phyloP scores from a whole-genome alignment of 2,797 vertebrate genomes.

The Pseudochromis fuscus region DNA sequence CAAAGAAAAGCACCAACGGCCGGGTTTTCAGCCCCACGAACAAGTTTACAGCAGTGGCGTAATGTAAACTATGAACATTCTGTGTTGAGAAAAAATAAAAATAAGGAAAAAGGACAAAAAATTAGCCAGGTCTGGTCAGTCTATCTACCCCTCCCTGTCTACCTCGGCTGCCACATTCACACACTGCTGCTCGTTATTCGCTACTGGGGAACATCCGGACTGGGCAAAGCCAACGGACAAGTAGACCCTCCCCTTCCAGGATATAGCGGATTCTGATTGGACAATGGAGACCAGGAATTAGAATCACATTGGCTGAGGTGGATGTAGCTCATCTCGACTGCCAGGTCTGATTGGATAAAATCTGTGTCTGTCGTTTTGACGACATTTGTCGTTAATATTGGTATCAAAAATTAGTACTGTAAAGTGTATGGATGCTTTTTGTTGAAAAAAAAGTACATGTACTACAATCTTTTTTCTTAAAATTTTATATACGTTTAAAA shows the following conservation, averaged over 20 bases:
- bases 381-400: background rate
- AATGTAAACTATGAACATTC: conserved; percentile 10
- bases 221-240: conserved; percentile 69
- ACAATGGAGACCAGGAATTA: fast-evolving
- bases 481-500: too few species aligned
- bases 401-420: background rate
- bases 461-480: too few species aligned
- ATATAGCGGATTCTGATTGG: conserved; percentile 68
- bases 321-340: conserved; percentile 22
- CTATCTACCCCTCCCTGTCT: conserved; percentile 82
- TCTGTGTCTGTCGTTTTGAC: conserved; percentile 55
- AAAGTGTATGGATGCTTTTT: too few species aligned
- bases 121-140: conserved; percentile 62
- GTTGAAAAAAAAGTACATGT: too few species aligned
- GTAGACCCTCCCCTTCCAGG: conserved; percentile 61
- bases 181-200: conserved; percentile 78
- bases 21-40: conserved; percentile 23
- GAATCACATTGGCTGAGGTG: conserved; percentile 55
- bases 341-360: conserved; percentile 51
- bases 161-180: conserved; percentile 85
- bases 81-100: conserved; percentile 37
- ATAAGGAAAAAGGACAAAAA: conserved; percentile 46
- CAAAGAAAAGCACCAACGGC: conserved; percentile 49
- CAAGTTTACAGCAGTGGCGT: conserved; percentile 46
- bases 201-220: conserved; percentile 83